Evolutionary conservation across 2,113 vertebrate genomes (phyloP), one percentile per base, ranked within the genome.

Genomic region (Strix uralensis): DNA sequence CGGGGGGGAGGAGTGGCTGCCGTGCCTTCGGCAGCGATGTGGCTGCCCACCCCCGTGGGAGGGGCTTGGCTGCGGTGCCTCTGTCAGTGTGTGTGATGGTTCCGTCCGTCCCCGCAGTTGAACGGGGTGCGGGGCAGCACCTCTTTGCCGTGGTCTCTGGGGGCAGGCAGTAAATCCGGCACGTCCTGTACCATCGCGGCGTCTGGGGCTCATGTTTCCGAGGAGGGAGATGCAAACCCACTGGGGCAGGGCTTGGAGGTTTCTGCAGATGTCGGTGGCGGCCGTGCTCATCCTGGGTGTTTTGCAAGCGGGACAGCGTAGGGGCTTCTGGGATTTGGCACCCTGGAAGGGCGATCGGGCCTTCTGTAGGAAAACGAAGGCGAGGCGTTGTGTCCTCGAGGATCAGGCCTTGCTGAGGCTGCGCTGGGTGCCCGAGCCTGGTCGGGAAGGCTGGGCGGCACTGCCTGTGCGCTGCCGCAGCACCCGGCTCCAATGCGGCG

Each of bases 121-220:
- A 32, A 18, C 4, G 0, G 1, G 8, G 78, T 75, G 51, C 79
- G 49, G 51, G 11, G 70, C 81, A 85, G 75, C 79, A 69, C 58
- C 72, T 93, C 59, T 57, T 78, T 44, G 46, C 72, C 15, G 27
- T 58, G 46, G 36, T 79, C 83, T 22, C 25, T 0, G 8, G 19
- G 75, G 55, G 7, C 11, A 32, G 54, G 58, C 69, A 49, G 57
- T 25, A 20, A 54, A 34, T 79, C 32, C 42, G 51, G 32, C 3
- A 1, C 0, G 3, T 36, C 29, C 61, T 36, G 52, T 62, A 22
- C 34, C 4, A 3, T 0, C 0, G 1, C 0, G 0, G 29, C 1
- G 5, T 7, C 30, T 38, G 20, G 17, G 26, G 49, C 55, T 59
- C 0, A 0, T 6, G 19, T 52, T 69, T 25, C 13, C 20, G 30